phyloP scores from a whole-genome alignment of 2,888 invertebrate genomes.

The Diaphora mendica region DNA sequence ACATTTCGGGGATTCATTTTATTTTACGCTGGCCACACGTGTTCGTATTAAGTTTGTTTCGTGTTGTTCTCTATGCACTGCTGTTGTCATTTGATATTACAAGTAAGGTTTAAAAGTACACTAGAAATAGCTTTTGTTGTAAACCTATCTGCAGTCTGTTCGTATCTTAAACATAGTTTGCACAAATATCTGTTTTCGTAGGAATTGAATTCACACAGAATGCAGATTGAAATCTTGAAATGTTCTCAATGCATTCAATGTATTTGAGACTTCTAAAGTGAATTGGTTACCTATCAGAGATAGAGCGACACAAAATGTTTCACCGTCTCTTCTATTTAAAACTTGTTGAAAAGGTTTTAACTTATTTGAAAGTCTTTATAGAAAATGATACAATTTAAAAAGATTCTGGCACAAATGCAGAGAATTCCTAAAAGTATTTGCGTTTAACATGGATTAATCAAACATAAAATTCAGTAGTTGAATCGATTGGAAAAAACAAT shows the following conservation, averaged over 20 bases:
- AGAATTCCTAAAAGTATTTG: background rate
- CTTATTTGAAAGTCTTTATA: background rate
- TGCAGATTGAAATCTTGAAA: conserved; percentile 19
- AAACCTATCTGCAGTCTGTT: background rate
- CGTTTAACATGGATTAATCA: background rate
- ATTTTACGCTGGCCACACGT: too few species aligned
- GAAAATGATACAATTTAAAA: background rate
- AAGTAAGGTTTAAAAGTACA: background rate
- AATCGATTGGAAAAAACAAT: background rate
- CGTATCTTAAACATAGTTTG: background rate
- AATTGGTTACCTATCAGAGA: conserved; percentile 5
- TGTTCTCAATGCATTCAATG: conserved; percentile 22
- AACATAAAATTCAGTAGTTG: background rate
- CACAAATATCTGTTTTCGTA: background rate
- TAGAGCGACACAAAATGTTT: background rate
- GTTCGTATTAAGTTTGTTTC: too few species aligned
- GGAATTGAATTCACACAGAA: conserved; percentile 26
- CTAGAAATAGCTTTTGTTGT: background rate
- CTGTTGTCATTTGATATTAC: too few species aligned
- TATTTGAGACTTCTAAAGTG: conserved; percentile 5
- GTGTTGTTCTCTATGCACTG: too few species aligned
- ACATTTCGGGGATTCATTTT: too few species aligned
- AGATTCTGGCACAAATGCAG: background rate
- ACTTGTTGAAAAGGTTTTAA: background rate
- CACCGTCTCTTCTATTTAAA: background rate